Percentiles rank a stretch among this genome's conserved stretches.
Evolutionary conservation across 2,888 invertebrate genomes (phyloP).

Genomic region (Choristoneura rosaceana): DNA sequence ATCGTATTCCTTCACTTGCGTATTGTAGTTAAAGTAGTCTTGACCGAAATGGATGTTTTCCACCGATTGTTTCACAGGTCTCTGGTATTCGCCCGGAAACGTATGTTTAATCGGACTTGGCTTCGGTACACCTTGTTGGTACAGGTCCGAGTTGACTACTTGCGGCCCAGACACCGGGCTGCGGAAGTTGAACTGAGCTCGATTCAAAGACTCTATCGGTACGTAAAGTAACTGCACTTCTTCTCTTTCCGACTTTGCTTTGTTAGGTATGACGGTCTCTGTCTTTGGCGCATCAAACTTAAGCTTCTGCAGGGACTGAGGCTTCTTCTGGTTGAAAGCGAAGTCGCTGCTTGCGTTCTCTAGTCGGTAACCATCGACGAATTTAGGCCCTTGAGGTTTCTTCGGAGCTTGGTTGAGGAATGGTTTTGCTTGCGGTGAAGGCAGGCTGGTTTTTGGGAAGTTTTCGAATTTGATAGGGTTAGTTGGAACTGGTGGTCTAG

Average conservation of each 20-base stretch:
- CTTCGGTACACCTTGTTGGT: conserved; percentile 61
- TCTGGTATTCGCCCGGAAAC: conserved; percentile 62
- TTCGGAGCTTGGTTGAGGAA: conserved; percentile 60
- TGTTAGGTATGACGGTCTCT: conserved; percentile 56
- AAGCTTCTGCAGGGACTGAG: conserved; percentile 73
- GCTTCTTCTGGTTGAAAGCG: conserved; percentile 57
- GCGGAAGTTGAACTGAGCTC: conserved; percentile 76
- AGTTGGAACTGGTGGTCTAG: conserved; percentile 55
- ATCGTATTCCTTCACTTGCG: conserved; percentile 58
- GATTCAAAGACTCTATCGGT: conserved; percentile 90
- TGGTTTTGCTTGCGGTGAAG: conserved; percentile 62
- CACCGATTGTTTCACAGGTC: conserved; percentile 59
- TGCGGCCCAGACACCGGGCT: conserved; percentile 62
- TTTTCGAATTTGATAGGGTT: conserved; percentile 68
- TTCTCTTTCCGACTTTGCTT: conserved; percentile 80
- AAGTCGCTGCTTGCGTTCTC: conserved; percentile 65
- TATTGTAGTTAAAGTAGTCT: conserved; percentile 71
- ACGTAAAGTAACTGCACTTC: conserved; percentile 93
- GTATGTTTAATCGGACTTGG: conserved; percentile 59
- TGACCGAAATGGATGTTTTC: conserved; percentile 61
- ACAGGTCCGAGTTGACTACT: conserved; percentile 65
- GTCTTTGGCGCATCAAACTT: conserved; percentile 67
- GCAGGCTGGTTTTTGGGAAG: conserved; percentile 54
- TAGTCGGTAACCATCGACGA: conserved; percentile 75
- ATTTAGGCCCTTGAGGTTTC: conserved; percentile 68